Percentiles rank a stretch among this genome's conserved stretches.
Conservation (phyloP, 2,888 invertebrate genomes). For the Ypsolopha sequella region DNA sequence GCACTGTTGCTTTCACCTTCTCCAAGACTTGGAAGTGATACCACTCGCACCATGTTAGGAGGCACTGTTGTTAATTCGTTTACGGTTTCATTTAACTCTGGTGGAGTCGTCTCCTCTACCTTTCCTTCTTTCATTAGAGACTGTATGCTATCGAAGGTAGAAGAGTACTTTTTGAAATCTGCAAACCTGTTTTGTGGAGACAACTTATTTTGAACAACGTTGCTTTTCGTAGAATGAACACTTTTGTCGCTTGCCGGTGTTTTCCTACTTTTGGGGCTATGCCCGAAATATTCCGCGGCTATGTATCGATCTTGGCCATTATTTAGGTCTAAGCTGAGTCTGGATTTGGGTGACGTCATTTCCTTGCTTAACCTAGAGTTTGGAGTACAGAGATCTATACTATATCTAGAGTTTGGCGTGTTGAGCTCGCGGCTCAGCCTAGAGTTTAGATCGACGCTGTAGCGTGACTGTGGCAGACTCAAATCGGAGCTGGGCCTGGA, state of each 20-base stretch:
- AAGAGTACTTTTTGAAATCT: conserved; percentile 79
- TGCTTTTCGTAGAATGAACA: conserved; percentile 29
- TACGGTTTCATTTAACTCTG: conserved; percentile 70
- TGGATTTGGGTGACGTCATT: conserved; percentile 71
- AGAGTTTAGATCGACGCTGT: conserved; percentile 68
- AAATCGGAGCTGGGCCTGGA: conserved; percentile 74
- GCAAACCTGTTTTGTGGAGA: conserved; percentile 69
- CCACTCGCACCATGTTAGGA: conserved; percentile 76
- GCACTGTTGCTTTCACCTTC: conserved; percentile 60
- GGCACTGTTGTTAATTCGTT: conserved; percentile 73
- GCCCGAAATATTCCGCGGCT: conserved; percentile 54
- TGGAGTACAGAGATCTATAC: conserved; percentile 75
- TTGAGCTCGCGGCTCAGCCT: conserved; percentile 70
- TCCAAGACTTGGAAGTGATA: conserved; percentile 75
- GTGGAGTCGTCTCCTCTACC: conserved; percentile 64
- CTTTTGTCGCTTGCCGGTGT: conserved; percentile 35
- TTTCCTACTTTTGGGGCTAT: conserved; percentile 63
- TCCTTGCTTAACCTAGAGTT: conserved; percentile 70
- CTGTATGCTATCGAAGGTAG: conserved; percentile 83
- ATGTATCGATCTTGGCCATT: conserved; percentile 62
- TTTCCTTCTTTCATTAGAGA: conserved; percentile 79
- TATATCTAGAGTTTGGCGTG: conserved; percentile 76
- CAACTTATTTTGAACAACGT: conserved; percentile 49
- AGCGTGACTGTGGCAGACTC: conserved; percentile 71
- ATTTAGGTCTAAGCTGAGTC: conserved; percentile 73